phyloP scores from a whole-genome alignment of 2,797 vertebrate species.

The Catamblyrhynchus diadema region DNA sequence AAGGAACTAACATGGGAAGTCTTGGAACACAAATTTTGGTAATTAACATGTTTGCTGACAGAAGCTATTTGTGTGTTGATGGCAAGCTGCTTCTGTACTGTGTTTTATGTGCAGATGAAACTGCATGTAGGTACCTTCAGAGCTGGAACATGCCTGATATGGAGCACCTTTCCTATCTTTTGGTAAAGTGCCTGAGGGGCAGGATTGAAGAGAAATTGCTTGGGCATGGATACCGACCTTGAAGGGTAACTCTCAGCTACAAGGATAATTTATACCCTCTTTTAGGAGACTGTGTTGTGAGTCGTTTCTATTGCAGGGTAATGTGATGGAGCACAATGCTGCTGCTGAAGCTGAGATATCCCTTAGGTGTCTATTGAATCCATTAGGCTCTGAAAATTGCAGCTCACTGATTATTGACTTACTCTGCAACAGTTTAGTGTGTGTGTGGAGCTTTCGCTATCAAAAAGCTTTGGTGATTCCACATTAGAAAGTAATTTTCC shows the following conservation, averaged over 20 bases:
- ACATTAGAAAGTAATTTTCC: constrained; percentile 41
- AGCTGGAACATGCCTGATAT: neutral
- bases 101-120: neutral
- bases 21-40: neutral
- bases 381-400: constrained; percentile 4
- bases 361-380: neutral
- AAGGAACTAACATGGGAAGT: neutral
- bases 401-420: constrained; percentile 7
- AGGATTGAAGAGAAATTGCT: neutral
- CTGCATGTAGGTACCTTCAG: neutral
- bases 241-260: neutral
- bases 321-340: neutral
- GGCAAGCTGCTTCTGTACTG: neutral
- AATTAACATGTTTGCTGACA: constrained; percentile 39
- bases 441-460: neutral
- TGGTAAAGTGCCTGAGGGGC: neutral
- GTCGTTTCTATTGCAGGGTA: neutral
- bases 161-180: neutral
- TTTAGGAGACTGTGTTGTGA: neutral
- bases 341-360: neutral
- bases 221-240: neutral
- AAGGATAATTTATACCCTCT: neutral
- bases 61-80: constrained; percentile 11
- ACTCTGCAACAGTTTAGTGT: constrained; percentile 1
- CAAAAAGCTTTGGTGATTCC: neutral